Percentiles rank a stretch among this genome's conserved stretches.
These are phyloP conservation scores for Clitarchus hookeri DNA, from an alignment of 2,888 invertebrate species.

Conservation along the genomic window DNA sequence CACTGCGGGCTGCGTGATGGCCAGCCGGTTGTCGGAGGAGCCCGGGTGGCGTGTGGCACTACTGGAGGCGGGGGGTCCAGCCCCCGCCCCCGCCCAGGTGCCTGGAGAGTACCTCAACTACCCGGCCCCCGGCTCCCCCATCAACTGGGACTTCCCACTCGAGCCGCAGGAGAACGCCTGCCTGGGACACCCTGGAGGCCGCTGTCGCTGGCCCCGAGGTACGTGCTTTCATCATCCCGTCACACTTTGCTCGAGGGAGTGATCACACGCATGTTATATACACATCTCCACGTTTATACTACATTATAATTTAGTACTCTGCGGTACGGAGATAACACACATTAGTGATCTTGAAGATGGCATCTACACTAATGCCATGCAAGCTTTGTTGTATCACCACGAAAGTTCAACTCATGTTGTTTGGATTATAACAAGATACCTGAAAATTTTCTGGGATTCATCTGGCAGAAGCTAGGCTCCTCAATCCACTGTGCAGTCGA, in stretches of 20 bases:
- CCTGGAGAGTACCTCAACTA: conserved; percentile 45
- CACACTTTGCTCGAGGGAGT: not conserved
- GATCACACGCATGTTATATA: no score
- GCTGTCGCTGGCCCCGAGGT: conserved; percentile 35
- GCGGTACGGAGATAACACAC: no score
- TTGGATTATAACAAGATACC: no score
- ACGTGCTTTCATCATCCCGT: conserved; percentile 46
- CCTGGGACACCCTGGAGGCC: conserved; percentile 19
- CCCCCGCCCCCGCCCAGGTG: conserved; percentile 62
- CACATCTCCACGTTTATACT: no score
- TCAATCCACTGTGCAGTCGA: no score
- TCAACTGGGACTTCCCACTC: conserved; percentile 34
- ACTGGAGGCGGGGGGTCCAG: conserved; percentile 73
- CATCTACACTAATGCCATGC: no score
- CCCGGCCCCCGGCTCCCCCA: conserved; percentile 33
- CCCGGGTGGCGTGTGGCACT: conserved; percentile 57
- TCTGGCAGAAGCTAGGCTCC: no score
- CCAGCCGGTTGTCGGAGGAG: conserved; percentile 20
- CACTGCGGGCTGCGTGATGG: conserved; percentile 29
- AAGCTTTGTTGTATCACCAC: no score
- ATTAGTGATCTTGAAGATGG: no score
- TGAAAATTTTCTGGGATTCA: no score
- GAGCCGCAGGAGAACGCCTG: conserved; percentile 32
- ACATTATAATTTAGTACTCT: no score
- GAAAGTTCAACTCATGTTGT: no score